Evolutionary conservation across 2,113 vertebrate species (phyloP), one percentile per base, ranked within the genome.

Genomic region (Perca flavescens): DNA sequence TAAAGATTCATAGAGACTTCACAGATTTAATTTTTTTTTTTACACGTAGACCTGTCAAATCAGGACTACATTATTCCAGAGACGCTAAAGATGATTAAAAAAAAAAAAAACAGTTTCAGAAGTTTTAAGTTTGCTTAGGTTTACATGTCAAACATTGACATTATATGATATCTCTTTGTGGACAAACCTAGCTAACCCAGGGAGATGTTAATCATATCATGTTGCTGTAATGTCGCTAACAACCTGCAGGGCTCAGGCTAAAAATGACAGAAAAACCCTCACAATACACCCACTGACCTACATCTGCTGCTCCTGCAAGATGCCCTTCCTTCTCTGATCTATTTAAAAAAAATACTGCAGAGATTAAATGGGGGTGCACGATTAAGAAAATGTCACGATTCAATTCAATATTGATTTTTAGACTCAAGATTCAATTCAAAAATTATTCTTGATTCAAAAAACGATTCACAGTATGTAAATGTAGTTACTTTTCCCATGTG

Each of bases 241-340:
- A 85, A 66, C 58, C 60, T 71, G 69, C 54, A 50, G 53, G 22
- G 52, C 34, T 34, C 34, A 34, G 34, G 52, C 77, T 86, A 77
- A 88, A 82, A 64, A 82, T 71, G 47, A 69, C 71, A 80, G 71
- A 61, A 21, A 43, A 31, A 21, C 17, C 22, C 36, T 56, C 43
- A 25, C 62, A 46, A 43, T 11, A 43, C 85, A 88, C 84, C 76
- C 82, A 91, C 83, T 92, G 93, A 90, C 92, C 91, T 84, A 92
- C 74, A 93, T 93, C 16, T 80, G 70, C 53, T 54, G 61, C 77
- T 66, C 57, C 66, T 82, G 69, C 34, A 65, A 52, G 60, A 58
- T 19, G 43, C 70, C 22, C 49, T 6, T 21, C 28, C 10, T 43
- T 31, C n/a, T 70, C 14, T 77, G 47, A 34, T 17, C 19, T 43